Evolutionary conservation across 2,113 vertebrate species (phyloP), one percentile per base, ranked within the genome.

Genomic region (Hoplias malabaricus): DNA sequence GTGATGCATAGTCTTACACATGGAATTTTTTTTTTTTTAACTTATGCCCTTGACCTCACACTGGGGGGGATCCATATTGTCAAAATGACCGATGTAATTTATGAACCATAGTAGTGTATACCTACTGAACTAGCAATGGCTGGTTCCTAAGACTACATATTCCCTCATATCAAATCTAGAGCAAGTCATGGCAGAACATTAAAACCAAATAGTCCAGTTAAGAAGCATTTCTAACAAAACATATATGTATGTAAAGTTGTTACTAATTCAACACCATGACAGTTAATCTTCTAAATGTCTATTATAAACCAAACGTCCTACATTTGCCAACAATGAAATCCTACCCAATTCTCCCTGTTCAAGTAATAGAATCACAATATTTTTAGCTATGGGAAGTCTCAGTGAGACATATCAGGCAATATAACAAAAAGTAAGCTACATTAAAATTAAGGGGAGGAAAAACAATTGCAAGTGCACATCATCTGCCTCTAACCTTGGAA

Each of bases 201-300:
- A 31, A 13, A 57, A 25, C 27, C 29, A 34, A 16, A 12, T 12
- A 27, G 23, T 29, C 25, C 57, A 53, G 48, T 53, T 53, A 16
- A 53, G 19, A 72, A 73, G 16, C 36, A 61, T 73, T 73, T 36
- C 21, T 36, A 71, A 56, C 31, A 56, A 71, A 8, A 56, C 13
- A 23, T 53, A 11, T 65, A n/a, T 29, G 46, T 16, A 50, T 74
- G 34, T 54, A 66, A 16, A 31, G 23, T 50, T 36, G 54, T 66
- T 1, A 5, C 46, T 75, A 66, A 66, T 11, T 66, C 59, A 50
- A 11, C 72, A 50, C 33, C 2, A 50, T 54, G 12, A 53, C 2
- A 23, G n/a, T 21, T 19, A 1, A n/a, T 48, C 16, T 19, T 48
- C 56, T 29, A 10, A 33, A 2, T 31, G 13, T 31, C 27, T 11